Conservation (phyloP, 1,140 invertebrate species). For the Acromyrmex heyeri region DNA sequence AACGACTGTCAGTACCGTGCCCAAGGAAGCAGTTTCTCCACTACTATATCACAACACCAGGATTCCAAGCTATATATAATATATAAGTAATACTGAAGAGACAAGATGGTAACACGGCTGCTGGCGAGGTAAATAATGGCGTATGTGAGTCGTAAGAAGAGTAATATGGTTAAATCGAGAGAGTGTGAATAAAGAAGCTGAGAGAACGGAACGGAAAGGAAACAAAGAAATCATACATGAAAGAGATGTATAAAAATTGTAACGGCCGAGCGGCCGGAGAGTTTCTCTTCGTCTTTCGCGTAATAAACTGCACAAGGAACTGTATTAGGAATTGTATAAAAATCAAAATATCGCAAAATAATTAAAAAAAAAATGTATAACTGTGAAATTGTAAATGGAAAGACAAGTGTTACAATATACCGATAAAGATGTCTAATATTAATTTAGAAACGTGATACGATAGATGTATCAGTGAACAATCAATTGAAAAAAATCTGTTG, state of each 20-base stretch:
- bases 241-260: conserved; percentile 59
- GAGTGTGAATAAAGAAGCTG: conserved; percentile 72
- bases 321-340: neutral
- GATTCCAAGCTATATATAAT: conserved; percentile 82
- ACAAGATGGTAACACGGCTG: conserved; percentile 74
- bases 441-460: conserved; percentile 51
- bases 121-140: conserved; percentile 72
- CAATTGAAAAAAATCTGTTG: neutral
- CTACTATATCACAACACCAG: conserved; percentile 86
- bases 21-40: conserved; percentile 83
- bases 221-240: conserved; percentile 66
- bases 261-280: conserved; percentile 74
- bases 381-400: neutral
- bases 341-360: neutral
- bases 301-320: conserved; percentile 4
- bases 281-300: conserved; percentile 23
- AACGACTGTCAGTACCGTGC: conserved; percentile 82
- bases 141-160: conserved; percentile 75
- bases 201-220: conserved; percentile 64
- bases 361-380: conserved; percentile 40
- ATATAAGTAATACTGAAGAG: conserved; percentile 78
- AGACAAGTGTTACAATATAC: neutral
- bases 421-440: conserved; percentile 35
- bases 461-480: conserved; percentile 15
- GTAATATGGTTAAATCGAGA: conserved; percentile 72